phyloP scores from a whole-genome alignment of 2,113 vertebrate genomes.

The Gopherus evgoodei region DNA sequence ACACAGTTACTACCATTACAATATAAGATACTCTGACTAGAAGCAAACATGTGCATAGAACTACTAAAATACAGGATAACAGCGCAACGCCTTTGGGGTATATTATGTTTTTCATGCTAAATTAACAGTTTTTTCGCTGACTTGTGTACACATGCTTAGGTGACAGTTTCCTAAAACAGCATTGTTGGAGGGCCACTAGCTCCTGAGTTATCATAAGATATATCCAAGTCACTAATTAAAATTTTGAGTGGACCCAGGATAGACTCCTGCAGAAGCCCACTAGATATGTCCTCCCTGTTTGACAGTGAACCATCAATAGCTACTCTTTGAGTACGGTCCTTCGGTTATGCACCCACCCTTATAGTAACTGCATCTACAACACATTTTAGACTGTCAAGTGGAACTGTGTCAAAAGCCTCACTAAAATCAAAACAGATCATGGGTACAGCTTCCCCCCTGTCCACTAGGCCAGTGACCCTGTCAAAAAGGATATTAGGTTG shows the following conservation, averaged over 20 bases:
- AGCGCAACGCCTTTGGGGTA: neutral
- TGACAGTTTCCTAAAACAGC: neutral
- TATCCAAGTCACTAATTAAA: neutral
- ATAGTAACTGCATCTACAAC: neutral
- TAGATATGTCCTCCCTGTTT: neutral
- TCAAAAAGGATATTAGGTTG: neutral
- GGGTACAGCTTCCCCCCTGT: neutral
- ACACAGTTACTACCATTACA: neutral
- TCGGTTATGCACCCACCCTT: neutral
- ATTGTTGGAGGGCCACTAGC: neutral
- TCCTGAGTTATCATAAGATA: neutral
- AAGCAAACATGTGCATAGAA: neutral
- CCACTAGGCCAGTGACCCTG: neutral
- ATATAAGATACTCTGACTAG: neutral
- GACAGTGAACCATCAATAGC: neutral
- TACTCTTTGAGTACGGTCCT: neutral
- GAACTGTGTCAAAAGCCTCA: neutral
- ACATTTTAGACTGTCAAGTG: neutral
- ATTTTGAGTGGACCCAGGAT: neutral
- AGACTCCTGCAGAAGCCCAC: neutral
- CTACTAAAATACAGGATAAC: neutral
- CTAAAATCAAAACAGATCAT: neutral
- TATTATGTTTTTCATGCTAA: neutral
- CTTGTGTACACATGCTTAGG: too few relatives aligned
- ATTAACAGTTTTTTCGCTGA: neutral